A percentile compares a stretch with the other conserved stretches of the same genome.
Evolutionary conservation across 2,113 vertebrate species (phyloP).

Genomic region (Osmerus mordax): DNA sequence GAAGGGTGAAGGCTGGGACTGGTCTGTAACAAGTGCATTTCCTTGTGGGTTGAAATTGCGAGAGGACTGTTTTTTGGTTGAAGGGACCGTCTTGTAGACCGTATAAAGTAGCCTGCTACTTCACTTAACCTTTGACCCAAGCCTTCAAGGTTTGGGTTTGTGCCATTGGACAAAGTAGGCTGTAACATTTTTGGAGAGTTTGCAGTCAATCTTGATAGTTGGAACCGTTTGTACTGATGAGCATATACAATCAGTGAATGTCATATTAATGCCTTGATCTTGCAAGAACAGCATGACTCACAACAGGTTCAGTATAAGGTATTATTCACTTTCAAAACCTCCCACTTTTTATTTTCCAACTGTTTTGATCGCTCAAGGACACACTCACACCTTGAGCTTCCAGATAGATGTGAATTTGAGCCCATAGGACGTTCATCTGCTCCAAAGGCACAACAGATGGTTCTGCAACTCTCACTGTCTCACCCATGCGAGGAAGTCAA

Average conservation of each 20-base stretch:
- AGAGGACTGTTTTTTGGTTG: not conserved
- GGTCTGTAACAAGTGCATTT: constrained; percentile 34
- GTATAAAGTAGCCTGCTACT: not conserved
- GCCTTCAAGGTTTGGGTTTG: not conserved
- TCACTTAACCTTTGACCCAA: not conserved
- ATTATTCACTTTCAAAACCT: no score
- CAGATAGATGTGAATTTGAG: constrained; percentile 46
- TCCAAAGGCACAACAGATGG: constrained; percentile 59
- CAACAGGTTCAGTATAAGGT: no score
- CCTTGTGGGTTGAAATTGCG: constrained; percentile 28
- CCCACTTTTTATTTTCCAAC: no score
- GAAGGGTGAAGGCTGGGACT: constrained; percentile 37
- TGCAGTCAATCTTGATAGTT: no score
- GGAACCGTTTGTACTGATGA: no score
- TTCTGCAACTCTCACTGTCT: constrained; percentile 46
- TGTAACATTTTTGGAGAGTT: no score
- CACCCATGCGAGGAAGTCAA: constrained; percentile 54
- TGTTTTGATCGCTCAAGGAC: not conserved
- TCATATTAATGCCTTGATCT: no score
- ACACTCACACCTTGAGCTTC: constrained; percentile 18
- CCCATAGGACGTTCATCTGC: constrained; percentile 42
- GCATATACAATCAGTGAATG: no score
- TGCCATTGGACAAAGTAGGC: no score
- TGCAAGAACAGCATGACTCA: no score
- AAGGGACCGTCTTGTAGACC: not conserved